phyloP scores from a whole-genome alignment of 2,797 vertebrate species.

The Chlorospingus flavigularis region DNA sequence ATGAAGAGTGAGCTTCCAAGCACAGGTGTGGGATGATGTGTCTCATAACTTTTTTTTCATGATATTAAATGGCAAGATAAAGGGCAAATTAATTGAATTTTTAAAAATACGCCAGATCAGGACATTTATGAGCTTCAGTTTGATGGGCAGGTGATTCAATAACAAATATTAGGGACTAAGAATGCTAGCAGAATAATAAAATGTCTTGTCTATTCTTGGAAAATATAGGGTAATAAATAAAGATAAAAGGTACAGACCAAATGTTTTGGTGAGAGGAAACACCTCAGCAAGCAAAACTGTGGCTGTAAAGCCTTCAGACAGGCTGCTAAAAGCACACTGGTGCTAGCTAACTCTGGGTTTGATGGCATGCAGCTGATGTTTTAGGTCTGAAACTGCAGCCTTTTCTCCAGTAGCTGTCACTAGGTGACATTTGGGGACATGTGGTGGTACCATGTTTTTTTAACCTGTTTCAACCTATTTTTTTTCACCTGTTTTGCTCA shows the following conservation, averaged over 20 bases:
- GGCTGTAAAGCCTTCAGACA: neutral
- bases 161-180: neutral
- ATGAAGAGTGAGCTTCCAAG: neutral
- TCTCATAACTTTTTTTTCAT: neutral
- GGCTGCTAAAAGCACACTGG: neutral
- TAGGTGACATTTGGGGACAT: neutral
- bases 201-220: neutral
- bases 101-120: neutral
- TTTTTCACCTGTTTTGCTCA: neutral
- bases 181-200: neutral
- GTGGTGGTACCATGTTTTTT: neutral
- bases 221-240: neutral
- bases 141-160: neutral
- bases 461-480: neutral
- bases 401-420: neutral
- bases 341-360: neutral
- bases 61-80: neutral
- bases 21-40: neutral
- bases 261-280: neutral
- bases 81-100: slow-evolving; percentile 31
- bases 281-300: neutral
- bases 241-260: neutral
- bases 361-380: neutral
- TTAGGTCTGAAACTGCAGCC: neutral
- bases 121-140: neutral